Conservation (phyloP, 2,888 invertebrate genomes). For the Dioctria rufipes region DNA sequence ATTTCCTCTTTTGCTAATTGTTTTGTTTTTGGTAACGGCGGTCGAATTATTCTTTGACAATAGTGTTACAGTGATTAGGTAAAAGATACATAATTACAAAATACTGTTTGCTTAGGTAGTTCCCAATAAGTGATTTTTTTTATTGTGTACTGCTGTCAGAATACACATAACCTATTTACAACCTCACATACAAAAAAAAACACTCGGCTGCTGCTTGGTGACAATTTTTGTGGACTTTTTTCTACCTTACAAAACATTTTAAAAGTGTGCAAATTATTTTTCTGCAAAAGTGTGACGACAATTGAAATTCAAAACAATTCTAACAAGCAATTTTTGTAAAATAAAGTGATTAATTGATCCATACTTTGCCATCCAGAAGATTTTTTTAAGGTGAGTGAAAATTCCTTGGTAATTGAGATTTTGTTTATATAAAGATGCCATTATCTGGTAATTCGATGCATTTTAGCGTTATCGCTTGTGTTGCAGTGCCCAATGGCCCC, state of each 20-base stretch:
- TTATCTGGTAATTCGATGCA: slow-evolving; percentile 39
- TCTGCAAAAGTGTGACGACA: neutral
- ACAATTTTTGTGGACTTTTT: slow-evolving; percentile 24
- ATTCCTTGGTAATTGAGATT: neutral
- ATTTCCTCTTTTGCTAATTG: slow-evolving; percentile 23
- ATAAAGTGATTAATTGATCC: neutral
- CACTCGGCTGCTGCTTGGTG: slow-evolving; percentile 3
- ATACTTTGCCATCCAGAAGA: neutral
- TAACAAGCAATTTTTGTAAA: neutral
- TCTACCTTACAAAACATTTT: neutral
- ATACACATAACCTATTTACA: slow-evolving; percentile 47
- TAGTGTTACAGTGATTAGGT: slow-evolving; percentile 15
- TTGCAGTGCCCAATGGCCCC: slow-evolving; percentile 24
- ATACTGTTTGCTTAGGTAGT: neutral
- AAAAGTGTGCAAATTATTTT: slow-evolving; percentile 4
- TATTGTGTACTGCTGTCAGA: slow-evolving; percentile 39
- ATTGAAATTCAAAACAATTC: neutral
- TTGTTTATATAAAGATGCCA: neutral
- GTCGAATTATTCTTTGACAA: slow-evolving; percentile 8
- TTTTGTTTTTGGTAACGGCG: slow-evolving; percentile 1
- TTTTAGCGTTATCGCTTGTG: slow-evolving; percentile 1
- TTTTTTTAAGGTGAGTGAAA: slow-evolving; percentile 1
- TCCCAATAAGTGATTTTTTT: slow-evolving; percentile 14
- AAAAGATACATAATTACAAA: neutral
- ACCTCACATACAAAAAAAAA: neutral